These are phyloP conservation scores for Aethes cnicana DNA, from an alignment of 2,888 invertebrate genomes.

Conservation along the genomic window DNA sequence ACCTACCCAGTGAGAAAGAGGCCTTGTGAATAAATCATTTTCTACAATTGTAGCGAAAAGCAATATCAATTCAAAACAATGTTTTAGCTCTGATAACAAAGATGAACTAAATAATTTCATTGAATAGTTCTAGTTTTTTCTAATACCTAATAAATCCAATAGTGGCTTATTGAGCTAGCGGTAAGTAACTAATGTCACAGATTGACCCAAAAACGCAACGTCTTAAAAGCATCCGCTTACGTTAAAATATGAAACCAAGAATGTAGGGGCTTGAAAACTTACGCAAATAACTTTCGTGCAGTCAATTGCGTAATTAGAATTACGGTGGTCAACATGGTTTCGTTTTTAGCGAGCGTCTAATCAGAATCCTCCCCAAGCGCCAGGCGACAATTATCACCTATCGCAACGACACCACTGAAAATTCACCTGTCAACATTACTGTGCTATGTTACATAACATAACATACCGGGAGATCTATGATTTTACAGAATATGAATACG, in stretches of 20 bases:
- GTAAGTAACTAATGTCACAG: neutral
- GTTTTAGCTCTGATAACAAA: too few species aligned
- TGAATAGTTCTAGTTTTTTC: too few species aligned
- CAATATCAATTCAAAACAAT: too few species aligned
- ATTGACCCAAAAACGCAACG: conserved; percentile 6
- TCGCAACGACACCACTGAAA: conserved; percentile 43
- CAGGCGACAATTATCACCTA: conserved; percentile 52
- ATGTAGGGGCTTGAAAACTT: conserved; percentile 14
- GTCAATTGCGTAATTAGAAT: conserved; percentile 51
- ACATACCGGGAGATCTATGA: too few species aligned
- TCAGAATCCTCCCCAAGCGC: conserved; percentile 51
- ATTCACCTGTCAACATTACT: conserved; percentile 22
- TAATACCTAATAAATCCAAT: too few species aligned
- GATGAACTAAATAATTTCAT: too few species aligned
- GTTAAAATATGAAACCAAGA: conserved; percentile 12
- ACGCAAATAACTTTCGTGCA: conserved; percentile 17
- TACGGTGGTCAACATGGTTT: conserved; percentile 70
- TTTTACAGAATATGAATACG: too few species aligned
- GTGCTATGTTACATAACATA: too few species aligned
- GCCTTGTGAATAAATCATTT: too few species aligned
- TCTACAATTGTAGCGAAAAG: too few species aligned
- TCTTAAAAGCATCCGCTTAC: conserved; percentile 11
- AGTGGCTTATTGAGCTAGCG: too few species aligned
- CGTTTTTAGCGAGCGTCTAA: conserved; percentile 72
- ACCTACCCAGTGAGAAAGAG: too few species aligned